A percentile compares a stretch with the other conserved stretches of the same genome.
These are phyloP conservation scores for Anarsia innoxiella DNA, from an alignment of 2,888 invertebrate species.

Conservation along the genomic window DNA sequence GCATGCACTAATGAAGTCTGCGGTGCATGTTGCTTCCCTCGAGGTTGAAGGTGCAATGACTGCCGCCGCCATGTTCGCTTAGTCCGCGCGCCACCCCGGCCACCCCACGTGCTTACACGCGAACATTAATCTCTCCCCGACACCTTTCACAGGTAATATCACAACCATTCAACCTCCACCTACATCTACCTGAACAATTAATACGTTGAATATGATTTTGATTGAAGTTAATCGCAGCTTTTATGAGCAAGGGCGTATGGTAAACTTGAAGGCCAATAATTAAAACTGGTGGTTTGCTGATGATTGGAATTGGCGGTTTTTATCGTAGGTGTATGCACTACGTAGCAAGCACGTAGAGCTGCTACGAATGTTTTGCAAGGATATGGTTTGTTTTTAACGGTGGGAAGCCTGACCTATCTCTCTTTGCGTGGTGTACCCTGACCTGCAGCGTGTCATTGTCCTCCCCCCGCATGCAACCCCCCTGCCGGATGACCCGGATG, in stretches of 20 bases:
- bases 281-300: conserved; percentile 1
- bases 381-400: not conserved
- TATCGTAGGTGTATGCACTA: no score
- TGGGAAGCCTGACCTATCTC: conserved; percentile 1
- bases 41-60: conserved; percentile 67
- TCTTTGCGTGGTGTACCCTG: conserved; percentile 4
- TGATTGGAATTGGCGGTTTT: not conserved
- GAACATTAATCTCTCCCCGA: conserved; percentile 63
- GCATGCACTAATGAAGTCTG: not conserved
- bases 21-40: conserved; percentile 47
- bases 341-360: not conserved
- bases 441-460: conserved; percentile 5
- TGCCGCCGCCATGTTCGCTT: conserved; percentile 47
- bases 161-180: conserved; percentile 31
- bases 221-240: conserved; percentile 18
- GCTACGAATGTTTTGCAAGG: not conserved
- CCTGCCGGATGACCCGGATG: conserved; percentile 63
- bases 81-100: conserved; percentile 30
- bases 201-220: conserved; percentile 19
- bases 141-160: conserved; percentile 47
- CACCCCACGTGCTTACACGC: conserved; percentile 62
- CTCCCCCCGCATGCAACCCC: conserved; percentile 7
- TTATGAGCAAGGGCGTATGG: conserved; percentile 9
- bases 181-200: conserved; percentile 30
- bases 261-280: conserved; percentile 6